phyloP scores from a whole-genome alignment of 2,797 vertebrate species.

The Cyprinella venusta region DNA sequence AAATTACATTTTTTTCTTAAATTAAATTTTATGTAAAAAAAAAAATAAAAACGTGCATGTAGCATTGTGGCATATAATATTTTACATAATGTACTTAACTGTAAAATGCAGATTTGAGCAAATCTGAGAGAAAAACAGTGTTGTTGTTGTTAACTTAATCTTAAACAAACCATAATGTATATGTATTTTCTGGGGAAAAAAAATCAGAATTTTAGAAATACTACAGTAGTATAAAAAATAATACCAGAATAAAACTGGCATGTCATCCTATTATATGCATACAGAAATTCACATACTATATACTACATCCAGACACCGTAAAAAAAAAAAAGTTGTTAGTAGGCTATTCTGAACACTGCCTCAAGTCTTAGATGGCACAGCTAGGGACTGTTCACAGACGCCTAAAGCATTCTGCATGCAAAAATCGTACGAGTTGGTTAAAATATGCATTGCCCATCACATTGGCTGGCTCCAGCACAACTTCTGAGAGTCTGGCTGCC shows the following conservation, averaged over 20 bases:
- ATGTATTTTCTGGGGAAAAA: background rate
- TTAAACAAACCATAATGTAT: background rate
- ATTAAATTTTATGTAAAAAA: background rate
- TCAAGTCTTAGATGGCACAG: background rate
- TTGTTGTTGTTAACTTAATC: background rate
- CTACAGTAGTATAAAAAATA: background rate
- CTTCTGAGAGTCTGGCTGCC: background rate
- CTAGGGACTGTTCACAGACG: background rate
- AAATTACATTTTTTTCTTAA: background rate
- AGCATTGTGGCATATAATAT: background rate
- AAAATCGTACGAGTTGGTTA: background rate
- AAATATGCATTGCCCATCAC: slow-evolving; percentile 3
- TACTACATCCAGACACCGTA: background rate
- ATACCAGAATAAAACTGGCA: background rate
- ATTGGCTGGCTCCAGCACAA: background rate
- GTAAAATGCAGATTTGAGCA: background rate
- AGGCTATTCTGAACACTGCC: background rate
- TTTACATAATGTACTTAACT: background rate
- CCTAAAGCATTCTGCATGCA: background rate
- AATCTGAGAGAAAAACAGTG: background rate
- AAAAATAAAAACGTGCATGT: background rate
- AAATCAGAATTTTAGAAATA: background rate
- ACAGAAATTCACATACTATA: background rate
- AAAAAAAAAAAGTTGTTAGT: background rate
- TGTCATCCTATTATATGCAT: background rate